Percentiles rank a stretch among this genome's conserved stretches.
Evolutionary conservation across 2,797 vertebrate genomes (phyloP).

Genomic region (Siniperca scherzeri): DNA sequence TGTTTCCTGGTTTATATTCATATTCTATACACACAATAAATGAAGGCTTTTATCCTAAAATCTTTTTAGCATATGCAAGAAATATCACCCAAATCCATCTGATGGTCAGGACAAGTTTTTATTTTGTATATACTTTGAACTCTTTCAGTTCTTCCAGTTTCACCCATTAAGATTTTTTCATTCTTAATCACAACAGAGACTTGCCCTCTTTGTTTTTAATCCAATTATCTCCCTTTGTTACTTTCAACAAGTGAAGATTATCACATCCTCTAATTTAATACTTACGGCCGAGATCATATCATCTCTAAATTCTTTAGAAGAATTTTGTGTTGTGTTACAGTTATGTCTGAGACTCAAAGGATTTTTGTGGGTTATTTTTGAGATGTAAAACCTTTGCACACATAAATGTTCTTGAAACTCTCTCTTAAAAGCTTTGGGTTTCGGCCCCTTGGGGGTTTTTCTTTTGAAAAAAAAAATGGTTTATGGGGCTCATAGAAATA

Average conservation of each 20-base stretch:
- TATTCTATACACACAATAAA: neutral
- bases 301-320: neutral
- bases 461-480: neutral
- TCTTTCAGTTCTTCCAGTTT: neutral
- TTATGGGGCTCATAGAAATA: neutral
- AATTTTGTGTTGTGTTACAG: neutral
- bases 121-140: neutral
- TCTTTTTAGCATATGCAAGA: neutral
- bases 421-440: constrained; percentile 11
- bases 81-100: neutral
- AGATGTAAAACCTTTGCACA: neutral
- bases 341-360: neutral
- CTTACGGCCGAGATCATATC: constrained; percentile 12
- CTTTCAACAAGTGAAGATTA: constrained; percentile 22
- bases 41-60: neutral
- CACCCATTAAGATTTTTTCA: neutral
- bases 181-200: constrained; percentile 6
- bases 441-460: constrained; percentile 5
- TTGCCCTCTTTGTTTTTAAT: constrained; percentile 13
- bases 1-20: constrained; percentile 29
- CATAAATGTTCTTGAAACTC: neutral
- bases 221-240: constrained; percentile 6
- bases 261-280: constrained; percentile 30
- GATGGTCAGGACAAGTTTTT: neutral
- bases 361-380: neutral